These are phyloP conservation scores for Xestia c-nigrum DNA, from an alignment of 2,888 invertebrate genomes.

Conservation along the genomic window DNA sequence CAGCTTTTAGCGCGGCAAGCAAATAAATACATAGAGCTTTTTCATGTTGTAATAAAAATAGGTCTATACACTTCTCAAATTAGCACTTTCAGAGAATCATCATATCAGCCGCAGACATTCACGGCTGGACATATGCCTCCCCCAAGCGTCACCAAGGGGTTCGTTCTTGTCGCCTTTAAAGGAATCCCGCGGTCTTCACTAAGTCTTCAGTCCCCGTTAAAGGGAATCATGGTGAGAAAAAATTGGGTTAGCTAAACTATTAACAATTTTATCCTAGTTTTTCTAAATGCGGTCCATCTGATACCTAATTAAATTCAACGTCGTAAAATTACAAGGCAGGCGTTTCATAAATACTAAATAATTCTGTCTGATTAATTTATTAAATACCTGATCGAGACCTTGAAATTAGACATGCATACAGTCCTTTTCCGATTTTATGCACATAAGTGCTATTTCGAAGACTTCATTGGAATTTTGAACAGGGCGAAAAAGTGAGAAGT, in stretches of 20 bases:
- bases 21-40: not conserved
- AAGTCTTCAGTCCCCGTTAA: not conserved
- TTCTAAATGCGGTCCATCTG: not conserved
- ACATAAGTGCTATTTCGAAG: slow-evolving; percentile 22
- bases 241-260: not conserved
- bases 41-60: not conserved
- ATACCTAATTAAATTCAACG: slow-evolving; percentile 9
- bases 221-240: not conserved
- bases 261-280: not conserved
- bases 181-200: not conserved
- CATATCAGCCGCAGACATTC: not conserved
- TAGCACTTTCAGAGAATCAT: not conserved
- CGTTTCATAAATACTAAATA: slow-evolving; percentile 36
- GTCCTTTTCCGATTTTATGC: slow-evolving; percentile 29
- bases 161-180: not conserved
- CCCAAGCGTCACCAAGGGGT: not conserved
- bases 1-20: not conserved
- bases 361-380: slow-evolving; percentile 28
- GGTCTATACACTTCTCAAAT: not conserved
- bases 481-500: slow-evolving; percentile 38
- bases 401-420: slow-evolving; percentile 46
- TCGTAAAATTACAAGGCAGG: not conserved
- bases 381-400: slow-evolving; percentile 39
- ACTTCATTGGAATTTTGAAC: slow-evolving; percentile 41
- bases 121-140: not conserved